Evolutionary conservation across 2,113 vertebrate genomes (phyloP), one percentile per base, ranked within the genome.

Genomic region (Centropus unirufus): DNA sequence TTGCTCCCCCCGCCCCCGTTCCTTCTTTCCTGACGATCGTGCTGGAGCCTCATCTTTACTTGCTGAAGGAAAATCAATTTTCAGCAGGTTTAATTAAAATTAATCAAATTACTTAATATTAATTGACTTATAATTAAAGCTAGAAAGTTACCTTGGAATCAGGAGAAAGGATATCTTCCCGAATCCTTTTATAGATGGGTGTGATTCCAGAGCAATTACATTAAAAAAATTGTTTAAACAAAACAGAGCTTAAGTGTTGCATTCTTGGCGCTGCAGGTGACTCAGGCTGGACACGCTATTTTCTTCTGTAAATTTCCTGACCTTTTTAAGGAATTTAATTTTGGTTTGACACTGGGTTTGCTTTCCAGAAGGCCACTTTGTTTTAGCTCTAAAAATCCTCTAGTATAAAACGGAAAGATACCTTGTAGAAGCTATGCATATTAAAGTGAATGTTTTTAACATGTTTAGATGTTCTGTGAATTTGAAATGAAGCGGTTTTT

Each of bases 41-140:
- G 66, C 90, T 52, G 95, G 94, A 94, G 95, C 46, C 76, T 95
- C 68, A 44, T 97, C 87, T 89, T 91, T 74, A 87, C 90, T 96
- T 83, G 95, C 95, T 95, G 92, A 96, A 97, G 88, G 90, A 93
- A 97, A 94, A 98, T 98, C 92, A 87, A 92, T 97, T 97, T 97
- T 95, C 95, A 94, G 91, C 93, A 95, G 91, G 92, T 96, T 94
- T 97, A 98, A 98, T 98, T 97, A 97, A 97, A 98, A 97, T 97
- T 96, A 98, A 98, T 98, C 91, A 94, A 97, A 97, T 97, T 92
- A 97, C 93, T 96, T 97, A 95, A 96, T 97, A 96, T 95, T 97
- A 97, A 98, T 98, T 97, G 95, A 95, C 96, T 98, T 95, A 96
- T 97, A 98, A 97, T 97, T 98, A 98, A 97, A 97, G 91, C 51